These are phyloP conservation scores for Brachylomia viminalis DNA, from an alignment of 2,888 invertebrate genomes.

Conservation along the genomic window DNA sequence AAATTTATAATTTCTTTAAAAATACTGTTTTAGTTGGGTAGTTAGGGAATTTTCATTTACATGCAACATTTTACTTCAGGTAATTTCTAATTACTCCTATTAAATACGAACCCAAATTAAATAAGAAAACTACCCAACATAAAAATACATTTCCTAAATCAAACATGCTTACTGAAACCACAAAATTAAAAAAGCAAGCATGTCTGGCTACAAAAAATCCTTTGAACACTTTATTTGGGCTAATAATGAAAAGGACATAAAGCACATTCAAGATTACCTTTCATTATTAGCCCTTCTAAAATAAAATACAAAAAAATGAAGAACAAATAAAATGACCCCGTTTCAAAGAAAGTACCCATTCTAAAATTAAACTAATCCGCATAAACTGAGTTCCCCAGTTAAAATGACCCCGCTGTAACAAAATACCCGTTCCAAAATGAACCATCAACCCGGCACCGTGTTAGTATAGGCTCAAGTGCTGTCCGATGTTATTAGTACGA, in stretches of 20 bases:
- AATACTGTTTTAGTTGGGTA: background rate
- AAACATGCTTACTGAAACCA: background rate
- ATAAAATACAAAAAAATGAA: background rate
- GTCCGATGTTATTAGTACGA: conserved; percentile 53
- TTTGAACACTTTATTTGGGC: background rate
- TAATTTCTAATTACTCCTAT: background rate
- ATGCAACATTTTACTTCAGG: background rate
- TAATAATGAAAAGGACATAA: background rate
- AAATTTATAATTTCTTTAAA: background rate
- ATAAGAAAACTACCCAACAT: background rate
- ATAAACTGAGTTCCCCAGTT: background rate
- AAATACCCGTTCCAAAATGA: conserved; percentile 33
- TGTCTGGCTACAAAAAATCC: background rate
- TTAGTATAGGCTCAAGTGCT: conserved; percentile 52
- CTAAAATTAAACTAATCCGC: background rate
- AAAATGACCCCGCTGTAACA: background rate
- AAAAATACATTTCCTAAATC: background rate
- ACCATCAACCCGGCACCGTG: conserved; percentile 24
- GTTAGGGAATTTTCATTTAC: background rate
- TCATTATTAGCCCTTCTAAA: background rate
- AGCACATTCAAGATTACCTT: background rate
- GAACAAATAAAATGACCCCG: background rate
- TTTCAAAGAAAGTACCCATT: background rate
- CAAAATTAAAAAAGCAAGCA: background rate
- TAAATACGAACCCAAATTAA: background rate